phyloP scores from a whole-genome alignment of 2,113 vertebrate genomes.

The Verasper variegatus region DNA sequence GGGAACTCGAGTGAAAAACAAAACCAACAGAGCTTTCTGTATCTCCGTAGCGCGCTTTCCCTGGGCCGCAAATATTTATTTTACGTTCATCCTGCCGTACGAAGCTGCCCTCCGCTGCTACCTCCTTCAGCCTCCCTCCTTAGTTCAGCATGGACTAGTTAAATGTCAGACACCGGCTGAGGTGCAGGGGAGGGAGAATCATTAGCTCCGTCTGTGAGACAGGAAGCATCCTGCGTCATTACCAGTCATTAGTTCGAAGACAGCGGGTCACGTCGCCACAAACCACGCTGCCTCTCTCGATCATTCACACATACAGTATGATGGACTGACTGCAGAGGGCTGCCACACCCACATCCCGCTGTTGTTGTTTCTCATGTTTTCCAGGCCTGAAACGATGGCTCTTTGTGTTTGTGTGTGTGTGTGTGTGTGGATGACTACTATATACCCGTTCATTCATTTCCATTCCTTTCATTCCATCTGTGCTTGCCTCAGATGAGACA shows the following conservation, averaged over 20 bases:
- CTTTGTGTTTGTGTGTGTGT: too few species aligned
- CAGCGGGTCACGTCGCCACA: conserved; percentile 38
- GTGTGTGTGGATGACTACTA: background rate
- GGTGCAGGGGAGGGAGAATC: conserved; percentile 51
- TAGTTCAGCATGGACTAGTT: conserved; percentile 7
- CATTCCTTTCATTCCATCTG: conserved; percentile 17
- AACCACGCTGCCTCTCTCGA: conserved; percentile 9
- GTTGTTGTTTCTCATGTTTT: too few species aligned
- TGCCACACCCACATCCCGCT: conserved; percentile 23
- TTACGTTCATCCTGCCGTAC: conserved; percentile 3
- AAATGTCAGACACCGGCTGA: conserved; percentile 60
- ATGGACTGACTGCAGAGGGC: conserved; percentile 28
- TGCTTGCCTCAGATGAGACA: conserved; percentile 10
- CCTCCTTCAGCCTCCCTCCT: background rate
- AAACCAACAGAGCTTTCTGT: conserved; percentile 29
- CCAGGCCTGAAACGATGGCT: too few species aligned
- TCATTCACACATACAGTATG: conserved; percentile 34
- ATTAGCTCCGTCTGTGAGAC: conserved; percentile 56
- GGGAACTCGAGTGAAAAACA: conserved; percentile 11
- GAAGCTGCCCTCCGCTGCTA: background rate
- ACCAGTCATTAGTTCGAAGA: conserved; percentile 63
- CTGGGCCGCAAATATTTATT: conserved; percentile 1
- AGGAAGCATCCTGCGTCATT: conserved; percentile 62
- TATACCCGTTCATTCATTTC: conserved; percentile 17
- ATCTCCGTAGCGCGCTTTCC: conserved; percentile 5